A percentile compares a stretch with the other conserved stretches of the same genome.
These are phyloP conservation scores for Oxytorus armatus DNA, from an alignment of 2,888 invertebrate species.

Conservation along the genomic window DNA sequence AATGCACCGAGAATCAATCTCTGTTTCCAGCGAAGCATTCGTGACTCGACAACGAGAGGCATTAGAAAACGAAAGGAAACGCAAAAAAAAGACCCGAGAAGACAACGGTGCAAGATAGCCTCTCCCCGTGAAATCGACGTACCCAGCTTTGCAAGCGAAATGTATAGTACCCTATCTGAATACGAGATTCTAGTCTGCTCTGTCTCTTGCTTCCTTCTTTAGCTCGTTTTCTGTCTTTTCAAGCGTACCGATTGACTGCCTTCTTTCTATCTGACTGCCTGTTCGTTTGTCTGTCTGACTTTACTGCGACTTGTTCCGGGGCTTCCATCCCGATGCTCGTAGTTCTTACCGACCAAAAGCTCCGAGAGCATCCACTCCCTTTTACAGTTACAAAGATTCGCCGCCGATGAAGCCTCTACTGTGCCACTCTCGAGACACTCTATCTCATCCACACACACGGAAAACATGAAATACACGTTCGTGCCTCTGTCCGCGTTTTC, in stretches of 20 bases:
- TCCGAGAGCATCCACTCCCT: conserved; percentile 22
- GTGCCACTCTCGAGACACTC: conserved; percentile 22
- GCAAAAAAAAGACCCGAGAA: background rate
- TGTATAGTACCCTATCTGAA: conserved; percentile 38
- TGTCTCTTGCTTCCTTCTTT: conserved; percentile 28
- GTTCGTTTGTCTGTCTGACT: conserved; percentile 24
- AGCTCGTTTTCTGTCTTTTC: conserved; percentile 15
- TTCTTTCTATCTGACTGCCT: too few species aligned
- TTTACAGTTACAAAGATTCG: conserved; percentile 50
- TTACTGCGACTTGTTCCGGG: conserved; percentile 2
- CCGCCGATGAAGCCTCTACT: conserved; percentile 42
- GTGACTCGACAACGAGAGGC: conserved; percentile 17
- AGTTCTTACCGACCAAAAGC: conserved; percentile 18
- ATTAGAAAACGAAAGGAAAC: background rate
- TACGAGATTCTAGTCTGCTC: conserved; percentile 30
- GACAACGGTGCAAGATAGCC: background rate
- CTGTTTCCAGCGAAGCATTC: conserved; percentile 12
- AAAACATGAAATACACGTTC: background rate
- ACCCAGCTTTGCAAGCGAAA: conserved; percentile 28
- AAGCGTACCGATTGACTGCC: conserved; percentile 38
- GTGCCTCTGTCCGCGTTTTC: conserved; percentile 30
- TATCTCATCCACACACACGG: conserved; percentile 2
- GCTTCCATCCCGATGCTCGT: conserved; percentile 8
- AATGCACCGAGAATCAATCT: background rate
- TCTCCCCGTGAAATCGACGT: conserved; percentile 5